phyloP scores from a whole-genome alignment of 2,888 invertebrate genomes.

The Drosophila niveifrons region DNA sequence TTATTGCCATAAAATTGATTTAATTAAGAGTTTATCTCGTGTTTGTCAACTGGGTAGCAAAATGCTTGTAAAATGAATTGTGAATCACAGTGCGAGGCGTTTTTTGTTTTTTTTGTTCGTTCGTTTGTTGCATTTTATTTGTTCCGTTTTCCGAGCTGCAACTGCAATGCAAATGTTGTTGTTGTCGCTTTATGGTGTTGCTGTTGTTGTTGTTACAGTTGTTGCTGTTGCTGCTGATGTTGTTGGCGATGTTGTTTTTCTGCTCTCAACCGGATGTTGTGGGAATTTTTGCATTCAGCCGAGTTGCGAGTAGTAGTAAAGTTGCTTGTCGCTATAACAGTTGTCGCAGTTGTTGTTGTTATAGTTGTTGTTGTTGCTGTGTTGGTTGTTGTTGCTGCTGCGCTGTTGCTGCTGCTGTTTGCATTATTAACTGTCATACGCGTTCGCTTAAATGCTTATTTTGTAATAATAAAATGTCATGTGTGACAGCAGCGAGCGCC shows the following conservation, averaged over 20 bases:
- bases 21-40: neutral
- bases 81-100: constrained; percentile 43
- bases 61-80: no score
- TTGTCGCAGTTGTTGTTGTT: constrained; percentile 18
- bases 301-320: constrained; percentile 40
- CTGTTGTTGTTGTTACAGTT: constrained; percentile 43
- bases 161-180: constrained; percentile 42
- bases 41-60: neutral
- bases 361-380: constrained; percentile 18
- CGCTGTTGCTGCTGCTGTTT: constrained; percentile 62
- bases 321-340: constrained; percentile 35
- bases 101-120: constrained; percentile 12
- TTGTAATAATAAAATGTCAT: constrained; percentile 81
- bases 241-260: constrained; percentile 54
- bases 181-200: constrained; percentile 30
- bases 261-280: constrained; percentile 79
- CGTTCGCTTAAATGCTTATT: constrained; percentile 79
- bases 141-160: constrained; percentile 66
- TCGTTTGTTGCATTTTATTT: constrained; percentile 66
- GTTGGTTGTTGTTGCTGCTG: constrained; percentile 37
- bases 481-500: constrained; percentile 64
- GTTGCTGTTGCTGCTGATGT: constrained; percentile 37
- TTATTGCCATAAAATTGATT: neutral
- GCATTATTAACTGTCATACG: constrained; percentile 81
- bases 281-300: constrained; percentile 78